phyloP scores from a whole-genome alignment of 1,140 invertebrate genomes.

The Scaptomyza graminum region DNA sequence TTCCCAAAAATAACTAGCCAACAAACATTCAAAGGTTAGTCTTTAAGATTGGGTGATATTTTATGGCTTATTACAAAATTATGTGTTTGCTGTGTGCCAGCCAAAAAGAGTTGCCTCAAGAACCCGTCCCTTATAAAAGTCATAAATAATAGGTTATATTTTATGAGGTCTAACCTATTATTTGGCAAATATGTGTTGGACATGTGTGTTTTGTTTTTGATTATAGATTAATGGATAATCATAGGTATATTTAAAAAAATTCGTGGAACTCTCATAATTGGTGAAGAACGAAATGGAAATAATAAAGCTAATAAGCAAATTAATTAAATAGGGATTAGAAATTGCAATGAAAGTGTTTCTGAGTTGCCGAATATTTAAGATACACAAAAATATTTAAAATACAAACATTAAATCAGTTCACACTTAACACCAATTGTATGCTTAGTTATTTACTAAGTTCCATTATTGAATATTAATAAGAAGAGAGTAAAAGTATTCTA shows the following conservation, averaged over 20 bases:
- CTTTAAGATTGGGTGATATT: constrained; percentile 66
- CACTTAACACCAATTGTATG: no score
- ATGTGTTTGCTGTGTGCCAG: constrained; percentile 38
- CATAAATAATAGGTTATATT: constrained; percentile 57
- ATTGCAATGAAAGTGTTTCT: no score
- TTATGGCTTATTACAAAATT: constrained; percentile 82
- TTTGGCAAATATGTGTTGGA: constrained; percentile 57
- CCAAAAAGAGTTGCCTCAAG: constrained; percentile 20
- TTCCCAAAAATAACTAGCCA: constrained; percentile 29
- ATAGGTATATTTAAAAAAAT: not conserved
- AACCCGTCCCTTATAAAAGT: not conserved
- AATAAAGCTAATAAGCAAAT: no score
- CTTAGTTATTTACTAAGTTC: no score
- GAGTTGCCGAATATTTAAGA: no score
- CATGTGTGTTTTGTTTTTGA: constrained; percentile 14
- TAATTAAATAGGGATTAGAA: no score
- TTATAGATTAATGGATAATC: not conserved
- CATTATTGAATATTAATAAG: no score
- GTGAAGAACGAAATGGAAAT: not conserved
- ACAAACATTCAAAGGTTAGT: constrained; percentile 27
- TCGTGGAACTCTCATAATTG: not conserved
- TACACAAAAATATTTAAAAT: no score
- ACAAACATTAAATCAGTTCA: no score
- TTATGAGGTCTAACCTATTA: constrained; percentile 45
- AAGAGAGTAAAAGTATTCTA: no score